These are phyloP conservation scores for Rhea americana DNA, from an alignment of 2,113 vertebrate genomes.

Conservation along the genomic window DNA sequence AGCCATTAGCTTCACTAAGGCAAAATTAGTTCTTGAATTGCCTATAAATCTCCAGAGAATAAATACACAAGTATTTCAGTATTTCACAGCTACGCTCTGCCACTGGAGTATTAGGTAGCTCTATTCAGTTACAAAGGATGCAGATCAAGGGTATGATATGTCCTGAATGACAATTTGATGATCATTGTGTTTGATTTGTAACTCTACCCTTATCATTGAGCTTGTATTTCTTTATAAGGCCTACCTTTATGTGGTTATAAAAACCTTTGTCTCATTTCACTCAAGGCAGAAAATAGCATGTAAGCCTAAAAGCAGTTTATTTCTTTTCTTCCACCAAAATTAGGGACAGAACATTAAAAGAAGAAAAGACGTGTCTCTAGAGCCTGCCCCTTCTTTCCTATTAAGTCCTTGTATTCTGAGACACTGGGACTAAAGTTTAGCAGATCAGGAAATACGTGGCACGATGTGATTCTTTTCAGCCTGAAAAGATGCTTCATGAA, in stretches of 20 bases:
- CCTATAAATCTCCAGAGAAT: not conserved
- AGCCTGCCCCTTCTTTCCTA: not conserved
- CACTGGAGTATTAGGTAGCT: constrained; percentile 7
- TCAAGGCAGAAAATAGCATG: not conserved
- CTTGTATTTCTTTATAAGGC: not conserved
- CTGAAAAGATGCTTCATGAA: not conserved
- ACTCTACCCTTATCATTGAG: not conserved
- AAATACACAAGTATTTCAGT: not conserved
- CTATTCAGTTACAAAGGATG: constrained; percentile 34
- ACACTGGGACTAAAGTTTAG: not conserved
- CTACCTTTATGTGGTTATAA: not conserved
- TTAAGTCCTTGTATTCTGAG: not conserved
- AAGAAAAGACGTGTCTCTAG: not conserved
- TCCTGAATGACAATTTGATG: constrained; percentile 54
- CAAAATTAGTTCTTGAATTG: not conserved
- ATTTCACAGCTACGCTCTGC: constrained; percentile 23
- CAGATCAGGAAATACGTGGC: not conserved
- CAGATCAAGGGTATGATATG: constrained; percentile 15
- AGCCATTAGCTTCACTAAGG: not conserved
- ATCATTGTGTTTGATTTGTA: constrained; percentile 58
- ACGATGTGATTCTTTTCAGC: not conserved
- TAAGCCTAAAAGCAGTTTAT: not conserved
- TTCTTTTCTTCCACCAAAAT: not conserved
- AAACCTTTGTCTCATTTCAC: constrained; percentile 14
- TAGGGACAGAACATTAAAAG: not conserved